Evolutionary conservation across 2,113 vertebrate species (phyloP).

Genomic region (Anguilla rostrata): DNA sequence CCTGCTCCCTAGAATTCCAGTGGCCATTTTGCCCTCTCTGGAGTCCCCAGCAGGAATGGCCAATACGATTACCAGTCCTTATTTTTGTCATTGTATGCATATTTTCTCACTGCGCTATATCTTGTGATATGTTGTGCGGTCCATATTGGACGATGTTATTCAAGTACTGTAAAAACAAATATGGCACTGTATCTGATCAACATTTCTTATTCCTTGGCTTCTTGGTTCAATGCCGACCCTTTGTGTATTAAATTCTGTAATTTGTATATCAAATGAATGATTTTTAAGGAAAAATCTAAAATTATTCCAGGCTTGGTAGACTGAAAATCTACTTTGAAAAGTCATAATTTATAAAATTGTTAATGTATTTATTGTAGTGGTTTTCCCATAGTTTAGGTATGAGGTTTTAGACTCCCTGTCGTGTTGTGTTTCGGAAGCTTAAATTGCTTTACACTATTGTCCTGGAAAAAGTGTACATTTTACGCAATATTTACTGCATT

Average conservation of each 20-base stretch:
- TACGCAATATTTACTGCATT: too few species aligned
- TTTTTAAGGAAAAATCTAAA: too few species aligned
- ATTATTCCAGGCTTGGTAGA: too few species aligned
- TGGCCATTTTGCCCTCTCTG: constrained; percentile 78
- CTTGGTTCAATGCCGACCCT: too few species aligned
- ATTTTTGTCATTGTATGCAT: neutral
- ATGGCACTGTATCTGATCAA: neutral
- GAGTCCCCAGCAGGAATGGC: constrained; percentile 78
- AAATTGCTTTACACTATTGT: neutral
- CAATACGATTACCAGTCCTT: constrained; percentile 70
- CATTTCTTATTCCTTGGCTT: too few species aligned
- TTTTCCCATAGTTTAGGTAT: too few species aligned
- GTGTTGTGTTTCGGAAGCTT: neutral
- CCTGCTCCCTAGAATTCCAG: constrained; percentile 62
- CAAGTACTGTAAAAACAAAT: neutral
- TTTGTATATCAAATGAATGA: too few species aligned
- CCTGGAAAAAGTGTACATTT: neutral
- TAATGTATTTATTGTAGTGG: too few species aligned
- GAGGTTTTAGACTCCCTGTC: neutral
- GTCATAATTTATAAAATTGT: too few species aligned
- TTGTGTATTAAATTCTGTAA: too few species aligned
- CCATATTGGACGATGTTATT: neutral
- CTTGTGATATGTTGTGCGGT: neutral
- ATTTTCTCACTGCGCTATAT: neutral
- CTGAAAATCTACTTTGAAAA: too few species aligned